Evolutionary conservation across 1,140 invertebrate species (phyloP), one percentile per base, ranked within the genome.

Genomic region (Mamestra configurata): DNA sequence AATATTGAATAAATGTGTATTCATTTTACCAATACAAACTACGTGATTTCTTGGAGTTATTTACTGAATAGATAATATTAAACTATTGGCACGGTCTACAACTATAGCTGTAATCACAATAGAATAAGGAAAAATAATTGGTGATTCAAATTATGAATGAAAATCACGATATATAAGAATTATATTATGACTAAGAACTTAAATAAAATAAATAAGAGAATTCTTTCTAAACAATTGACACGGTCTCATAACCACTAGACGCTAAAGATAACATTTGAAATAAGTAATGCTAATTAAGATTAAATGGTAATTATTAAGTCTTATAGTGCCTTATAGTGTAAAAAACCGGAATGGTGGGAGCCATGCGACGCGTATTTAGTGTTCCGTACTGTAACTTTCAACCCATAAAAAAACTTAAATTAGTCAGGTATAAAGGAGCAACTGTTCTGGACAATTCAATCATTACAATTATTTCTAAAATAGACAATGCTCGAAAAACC

Each of bases 131-230:
- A 31, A 31, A 31, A n/a, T n/a, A n/a, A 40, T 7, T 7, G 37
- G 3, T 40, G 6, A 40, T 6, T 40, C 37, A 46, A 1, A 46
- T 13, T 11, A 40, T 10, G 6, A 15, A 46, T 46, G 0, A 46
- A 15, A 46, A 1, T 1, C 43, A 46, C 13, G 13, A 27, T 13
- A 13, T 13, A 13, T 55, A 10, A 24, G 10, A 24, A 24, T 24
- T 11, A 24, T 11, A 22, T 22, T 2, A 24, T 24, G 11, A 24
- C 10, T 49, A 24, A 68, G 18, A 37, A 46, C 64, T 43, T 13
- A 46, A 22, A 46, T 46, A 68, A 46, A 68, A 68, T 68, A 68
- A 68, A 68, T 68, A 68, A 46, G 64, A 68, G 64, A 68, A 68
- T 68, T 68, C 64, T 68, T 68, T 46, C 40, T 46, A 61, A 31